Evolutionary conservation across 2,888 invertebrate species (phyloP).

Genomic region (Dryomyza anilis): DNA sequence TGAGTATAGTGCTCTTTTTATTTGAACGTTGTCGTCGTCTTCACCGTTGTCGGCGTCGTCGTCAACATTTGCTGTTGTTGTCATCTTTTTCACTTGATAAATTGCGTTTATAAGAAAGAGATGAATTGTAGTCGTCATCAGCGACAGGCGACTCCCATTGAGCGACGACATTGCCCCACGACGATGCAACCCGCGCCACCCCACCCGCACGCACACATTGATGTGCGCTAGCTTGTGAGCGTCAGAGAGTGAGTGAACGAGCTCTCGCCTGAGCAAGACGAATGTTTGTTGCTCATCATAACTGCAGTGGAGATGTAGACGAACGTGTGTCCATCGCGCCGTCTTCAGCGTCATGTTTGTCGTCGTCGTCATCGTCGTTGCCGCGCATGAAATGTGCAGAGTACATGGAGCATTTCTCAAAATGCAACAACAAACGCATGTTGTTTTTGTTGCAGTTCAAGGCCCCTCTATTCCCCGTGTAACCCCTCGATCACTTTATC

Average conservation of each 20-base stretch:
- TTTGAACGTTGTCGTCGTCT: conserved; percentile 23
- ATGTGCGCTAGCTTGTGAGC: background rate
- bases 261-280: conserved; percentile 22
- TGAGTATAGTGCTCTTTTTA: conserved; percentile 32
- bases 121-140: conserved; percentile 55
- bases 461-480: conserved; percentile 10
- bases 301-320: conserved; percentile 28
- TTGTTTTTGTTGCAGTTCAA: conserved; percentile 33
- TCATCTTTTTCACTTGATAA: conserved; percentile 59
- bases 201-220: conserved; percentile 5
- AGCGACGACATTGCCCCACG: background rate
- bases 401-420: conserved; percentile 42
- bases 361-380: conserved; percentile 8
- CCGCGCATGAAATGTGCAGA: conserved; percentile 18
- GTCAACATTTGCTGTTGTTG: conserved; percentile 34
- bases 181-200: too few species aligned
- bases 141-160: conserved; percentile 18
- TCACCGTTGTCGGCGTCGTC: conserved; percentile 29
- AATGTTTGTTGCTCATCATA: conserved; percentile 20
- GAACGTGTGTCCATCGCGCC: conserved; percentile 26
- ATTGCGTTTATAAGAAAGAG: conserved; percentile 60
- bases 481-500: conserved; percentile 26
- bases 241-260: conserved; percentile 16
- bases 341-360: background rate
- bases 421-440: too few species aligned